Evolutionary conservation across 2,113 vertebrate species (phyloP).

Genomic region (Danionella cerebrum): DNA sequence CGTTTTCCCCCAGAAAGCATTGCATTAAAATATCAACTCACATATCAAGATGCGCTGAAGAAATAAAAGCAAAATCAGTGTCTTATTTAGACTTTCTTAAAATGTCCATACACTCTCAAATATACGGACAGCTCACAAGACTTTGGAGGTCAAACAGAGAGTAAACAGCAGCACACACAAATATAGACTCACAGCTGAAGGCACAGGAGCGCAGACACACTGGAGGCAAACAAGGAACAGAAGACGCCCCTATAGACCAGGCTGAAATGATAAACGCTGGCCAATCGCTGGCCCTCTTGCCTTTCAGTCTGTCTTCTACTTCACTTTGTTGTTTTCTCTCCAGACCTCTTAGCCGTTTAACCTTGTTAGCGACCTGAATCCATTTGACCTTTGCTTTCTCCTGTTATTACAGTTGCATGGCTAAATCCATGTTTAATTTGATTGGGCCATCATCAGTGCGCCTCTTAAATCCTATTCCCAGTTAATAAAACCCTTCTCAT

Average conservation of each 20-base stretch:
- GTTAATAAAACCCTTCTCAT: conserved; percentile 61
- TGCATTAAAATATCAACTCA: no score
- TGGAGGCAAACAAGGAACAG: background rate
- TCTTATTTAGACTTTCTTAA: no score
- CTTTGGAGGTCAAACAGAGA: conserved; percentile 46
- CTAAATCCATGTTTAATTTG: conserved; percentile 59
- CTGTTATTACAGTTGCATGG: conserved; percentile 56
- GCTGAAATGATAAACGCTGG: conserved; percentile 12
- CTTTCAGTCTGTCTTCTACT: conserved; percentile 1
- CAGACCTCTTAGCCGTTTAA: conserved; percentile 38
- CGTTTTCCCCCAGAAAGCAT: no score
- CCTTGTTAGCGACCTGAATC: conserved; percentile 50
- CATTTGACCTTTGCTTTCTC: conserved; percentile 53
- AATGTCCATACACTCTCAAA: no score
- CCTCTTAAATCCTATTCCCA: conserved; percentile 58
- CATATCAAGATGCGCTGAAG: no score
- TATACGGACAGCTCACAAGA: background rate
- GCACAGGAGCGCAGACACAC: conserved; percentile 24
- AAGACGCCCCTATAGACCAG: background rate
- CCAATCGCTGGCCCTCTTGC: background rate
- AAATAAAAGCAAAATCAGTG: no score
- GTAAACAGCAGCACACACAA: conserved; percentile 27
- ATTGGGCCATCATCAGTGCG: conserved; percentile 54
- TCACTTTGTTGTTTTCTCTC: background rate
- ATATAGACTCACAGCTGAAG: background rate